Base-by-base conservation (phyloP, 2,797 vertebrate species). In the Neomorphus geoffroyi region DNA sequence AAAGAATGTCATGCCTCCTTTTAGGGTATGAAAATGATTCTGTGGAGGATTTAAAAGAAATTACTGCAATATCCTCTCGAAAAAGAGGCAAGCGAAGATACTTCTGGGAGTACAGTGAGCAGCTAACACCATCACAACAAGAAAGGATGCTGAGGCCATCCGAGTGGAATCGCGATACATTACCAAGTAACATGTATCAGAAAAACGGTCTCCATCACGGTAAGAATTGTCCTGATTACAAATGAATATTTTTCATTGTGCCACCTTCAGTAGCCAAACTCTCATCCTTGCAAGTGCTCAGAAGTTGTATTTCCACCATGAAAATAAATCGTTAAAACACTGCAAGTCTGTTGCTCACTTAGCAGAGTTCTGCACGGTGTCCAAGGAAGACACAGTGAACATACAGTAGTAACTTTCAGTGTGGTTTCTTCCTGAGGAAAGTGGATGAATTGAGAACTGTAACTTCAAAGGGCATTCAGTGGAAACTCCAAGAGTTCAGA, bases 81-180 rank as follows among this genome's bases (percentile, higher is more conserved):
- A 99, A 99, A 95, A 98, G 99, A 97, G 99, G 99, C 82, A 99
- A 99, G 95, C 98, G 99, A 54, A 98, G 99, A 94, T 99, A 99
- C 96, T 99, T 99, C 97, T 99, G 99, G 99, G 99, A 99, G 90
- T 99, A 99, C 97, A 99, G 99, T 5, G 99, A 99, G 94, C 99
- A 99, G 64, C 98, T 99, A 89, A 99, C 98, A 2, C 98, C 99
- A 10, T 98, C 98, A 14, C 99, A 99, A 85, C 99, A 99, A 93
- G 99, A 99, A 92, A 98, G 99, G 57, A 98, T 99, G 98, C 98
- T 99, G 24, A 98, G 99, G 95, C 99, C 99, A 0, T 99, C 99
- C 0, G 99, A 99, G 96, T 99, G 99, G 99, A 98, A 98, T 97
- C 97, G 99, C 92, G 99, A 99, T 81, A 99, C 99, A 1, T 98